Evolutionary conservation across 2,888 invertebrate species (phyloP), one percentile per base, ranked within the genome.

Genomic region (Onthophagus sagittarius): DNA sequence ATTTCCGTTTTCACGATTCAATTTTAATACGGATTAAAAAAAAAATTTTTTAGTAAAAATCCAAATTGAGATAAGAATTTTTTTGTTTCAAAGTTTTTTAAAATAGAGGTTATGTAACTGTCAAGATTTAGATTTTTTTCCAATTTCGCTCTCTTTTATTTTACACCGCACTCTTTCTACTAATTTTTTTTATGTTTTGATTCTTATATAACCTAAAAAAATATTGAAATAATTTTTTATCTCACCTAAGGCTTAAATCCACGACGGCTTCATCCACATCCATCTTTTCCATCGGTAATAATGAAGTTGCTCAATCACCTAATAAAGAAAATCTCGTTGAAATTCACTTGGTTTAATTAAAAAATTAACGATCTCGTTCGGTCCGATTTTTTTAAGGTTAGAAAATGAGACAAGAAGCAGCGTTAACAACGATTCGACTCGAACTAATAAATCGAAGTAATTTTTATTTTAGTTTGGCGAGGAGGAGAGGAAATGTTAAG

Each of bases 181-280:
- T 53, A 4, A 9, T 2, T 53, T 53, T 53, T 7, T 53, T 53
- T 11, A 4, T 53, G 7, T 53, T 53, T 53, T 53, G 7, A 11
- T 53, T 53, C 7, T 53, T 53, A 53, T 11, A 53, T 53, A 53
- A 53, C 39, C 39, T 53, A 9, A 53, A 53, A n/a, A 53, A 2
- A 53, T 53, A 53, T 9, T 9, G 6, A 53, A 53, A 53, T 15
- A 72, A 69, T 73, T 63, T 74, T 23, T 23, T 23, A 2, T 81
- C 85, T 88, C 87, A 94, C 93, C 93, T 91, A 83, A 95, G 90
- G 86, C 95, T 95, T 81, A 96, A 89, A 89, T 96, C 95, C 81
- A 96, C 95, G 79, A 95, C 95, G 82, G 91, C 90, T 85, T 95
- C 94, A 87, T 95, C 94, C 84, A 94, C 91, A 86, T 95, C 95